A percentile compares a stretch with the other conserved stretches of the same genome.
Evolutionary conservation across 2,797 vertebrate species (phyloP).

Genomic region (Manis crassicaudata): DNA sequence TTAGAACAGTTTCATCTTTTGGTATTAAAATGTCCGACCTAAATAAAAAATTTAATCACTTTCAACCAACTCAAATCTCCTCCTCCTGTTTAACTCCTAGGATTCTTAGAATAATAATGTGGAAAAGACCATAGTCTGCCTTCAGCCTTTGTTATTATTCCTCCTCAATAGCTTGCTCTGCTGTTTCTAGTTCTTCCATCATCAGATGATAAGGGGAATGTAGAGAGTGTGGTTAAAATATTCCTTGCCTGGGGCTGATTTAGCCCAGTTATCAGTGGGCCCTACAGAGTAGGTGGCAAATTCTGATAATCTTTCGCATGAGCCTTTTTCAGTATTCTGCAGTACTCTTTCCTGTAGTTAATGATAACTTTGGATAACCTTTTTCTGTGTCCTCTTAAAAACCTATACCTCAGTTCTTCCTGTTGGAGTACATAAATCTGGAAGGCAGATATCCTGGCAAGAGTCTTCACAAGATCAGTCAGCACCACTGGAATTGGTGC

Average conservation of each 20-base stretch:
- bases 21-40: neutral
- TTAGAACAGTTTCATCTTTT: neutral
- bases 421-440: neutral
- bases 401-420: neutral
- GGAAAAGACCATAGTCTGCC: neutral
- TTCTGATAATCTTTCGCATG: neutral
- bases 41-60: neutral
- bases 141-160: neutral
- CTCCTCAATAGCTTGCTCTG: neutral
- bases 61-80: neutral
- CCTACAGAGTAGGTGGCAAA: neutral
- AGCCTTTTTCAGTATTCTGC: neutral
- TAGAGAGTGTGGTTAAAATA: neutral
- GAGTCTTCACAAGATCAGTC: neutral
- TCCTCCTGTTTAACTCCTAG: neutral
- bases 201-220: neutral
- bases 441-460: neutral
- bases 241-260: neutral
- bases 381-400: neutral
- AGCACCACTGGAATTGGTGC: neutral
- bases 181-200: neutral
- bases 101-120: neutral
- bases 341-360: neutral
- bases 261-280: neutral
- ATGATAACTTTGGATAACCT: neutral